Conservation (phyloP, 2,113 vertebrate genomes). For the Girardinichthys multiradiatus region DNA sequence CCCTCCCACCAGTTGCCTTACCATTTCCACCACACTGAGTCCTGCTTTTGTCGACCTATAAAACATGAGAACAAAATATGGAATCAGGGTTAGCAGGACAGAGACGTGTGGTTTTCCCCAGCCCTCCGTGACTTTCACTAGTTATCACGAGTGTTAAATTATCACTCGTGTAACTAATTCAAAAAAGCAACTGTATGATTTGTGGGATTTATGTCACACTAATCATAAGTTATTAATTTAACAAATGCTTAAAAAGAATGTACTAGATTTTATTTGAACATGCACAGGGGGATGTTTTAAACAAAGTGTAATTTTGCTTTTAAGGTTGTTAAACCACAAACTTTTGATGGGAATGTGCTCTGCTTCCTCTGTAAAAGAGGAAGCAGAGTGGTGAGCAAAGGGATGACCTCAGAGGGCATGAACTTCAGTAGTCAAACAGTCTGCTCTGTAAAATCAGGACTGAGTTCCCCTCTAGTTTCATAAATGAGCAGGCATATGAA, state of each 20-base stretch:
- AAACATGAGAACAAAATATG: constrained; percentile 40
- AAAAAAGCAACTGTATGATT: neutral
- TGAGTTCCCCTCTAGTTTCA: no score
- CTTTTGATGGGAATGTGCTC: neutral
- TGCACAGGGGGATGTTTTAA: no score
- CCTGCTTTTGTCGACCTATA: constrained; percentile 7
- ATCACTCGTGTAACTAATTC: neutral
- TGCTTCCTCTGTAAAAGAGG: no score
- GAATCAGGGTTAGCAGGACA: constrained; percentile 6
- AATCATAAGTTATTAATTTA: neutral
- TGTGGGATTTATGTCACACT: neutral
- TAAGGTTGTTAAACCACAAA: neutral
- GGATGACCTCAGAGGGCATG: no score
- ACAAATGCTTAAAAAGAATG: neutral
- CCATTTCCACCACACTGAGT: neutral
- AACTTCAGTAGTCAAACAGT: no score
- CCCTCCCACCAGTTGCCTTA: neutral
- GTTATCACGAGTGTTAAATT: neutral
- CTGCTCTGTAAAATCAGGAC: no score
- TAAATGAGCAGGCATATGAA: no score
- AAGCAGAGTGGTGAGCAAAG: no score
- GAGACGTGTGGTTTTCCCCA: constrained; percentile 49
- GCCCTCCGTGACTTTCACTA: constrained; percentile 28
- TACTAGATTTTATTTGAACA: neutral
- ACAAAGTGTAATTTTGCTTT: neutral